phyloP scores from a whole-genome alignment of 2,888 invertebrate species.

The Tetropium fuscum region DNA sequence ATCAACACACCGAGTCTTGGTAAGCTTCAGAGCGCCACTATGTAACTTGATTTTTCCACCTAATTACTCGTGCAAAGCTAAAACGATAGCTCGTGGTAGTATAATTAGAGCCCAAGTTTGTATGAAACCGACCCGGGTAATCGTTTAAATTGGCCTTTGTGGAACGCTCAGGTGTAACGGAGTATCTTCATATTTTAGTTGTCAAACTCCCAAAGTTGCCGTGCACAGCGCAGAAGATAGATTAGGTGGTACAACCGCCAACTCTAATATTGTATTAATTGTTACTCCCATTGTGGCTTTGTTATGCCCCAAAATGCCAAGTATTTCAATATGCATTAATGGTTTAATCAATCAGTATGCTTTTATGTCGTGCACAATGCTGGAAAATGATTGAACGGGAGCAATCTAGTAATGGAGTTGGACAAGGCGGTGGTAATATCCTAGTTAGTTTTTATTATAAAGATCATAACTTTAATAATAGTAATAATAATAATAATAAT shows the following conservation, averaged over 20 bases:
- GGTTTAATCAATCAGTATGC: conserved; percentile 35
- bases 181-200: conserved; percentile 27
- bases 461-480: no score
- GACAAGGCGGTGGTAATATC: no score
- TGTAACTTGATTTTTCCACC: not conserved
- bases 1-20: no score
- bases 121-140: conserved; percentile 14
- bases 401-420: not conserved
- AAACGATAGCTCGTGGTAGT: not conserved
- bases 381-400: conserved; percentile 3
- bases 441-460: no score
- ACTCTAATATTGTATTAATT: conserved; percentile 28
- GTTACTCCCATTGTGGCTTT: conserved; percentile 30
- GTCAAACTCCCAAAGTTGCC: conserved; percentile 1
- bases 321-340: conserved; percentile 42
- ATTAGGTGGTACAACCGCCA: conserved; percentile 4
- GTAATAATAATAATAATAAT: no score
- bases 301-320: conserved; percentile 32
- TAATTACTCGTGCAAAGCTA: not conserved
- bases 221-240: conserved; percentile 12
- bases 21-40: not conserved
- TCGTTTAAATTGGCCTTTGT: conserved; percentile 13
- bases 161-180: conserved; percentile 16
- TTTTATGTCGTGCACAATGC: conserved; percentile 15
- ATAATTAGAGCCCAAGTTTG: conserved; percentile 17